Conservation (phyloP, 2,113 vertebrate species). For the Pitta sordida region DNA sequence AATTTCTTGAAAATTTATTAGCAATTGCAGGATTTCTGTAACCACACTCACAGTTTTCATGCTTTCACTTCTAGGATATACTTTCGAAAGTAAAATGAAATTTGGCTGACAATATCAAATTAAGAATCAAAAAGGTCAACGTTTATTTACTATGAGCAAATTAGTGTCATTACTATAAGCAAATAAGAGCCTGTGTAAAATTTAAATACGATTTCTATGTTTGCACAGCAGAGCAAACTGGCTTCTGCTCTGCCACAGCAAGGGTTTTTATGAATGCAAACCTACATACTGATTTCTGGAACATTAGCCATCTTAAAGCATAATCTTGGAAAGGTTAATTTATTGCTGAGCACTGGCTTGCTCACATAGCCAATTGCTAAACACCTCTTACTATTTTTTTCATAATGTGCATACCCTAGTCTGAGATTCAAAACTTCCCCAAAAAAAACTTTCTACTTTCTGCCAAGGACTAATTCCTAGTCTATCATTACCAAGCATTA, state of each 20-base stretch:
- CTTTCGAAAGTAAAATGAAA: neutral
- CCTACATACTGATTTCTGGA: neutral
- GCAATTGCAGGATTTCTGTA: neutral
- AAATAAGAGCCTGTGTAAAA: neutral
- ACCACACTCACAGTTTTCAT: neutral
- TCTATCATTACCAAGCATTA: neutral
- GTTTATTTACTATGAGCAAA: neutral
- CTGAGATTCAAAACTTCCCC: neutral
- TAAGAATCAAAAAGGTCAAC: neutral
- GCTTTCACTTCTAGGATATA: neutral
- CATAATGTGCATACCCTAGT: neutral
- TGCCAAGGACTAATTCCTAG: neutral
- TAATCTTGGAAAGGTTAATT: neutral
- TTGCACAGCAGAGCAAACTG: neutral
- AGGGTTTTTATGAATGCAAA: neutral
- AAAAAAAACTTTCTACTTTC: constrained; percentile 4
- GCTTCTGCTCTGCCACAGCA: neutral
- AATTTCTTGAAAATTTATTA: neutral
- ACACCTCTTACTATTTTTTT: neutral
- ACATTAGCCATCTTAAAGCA: neutral
- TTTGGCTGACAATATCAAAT: neutral
- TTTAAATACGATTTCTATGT: neutral
- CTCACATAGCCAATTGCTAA: neutral
- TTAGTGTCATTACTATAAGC: neutral
- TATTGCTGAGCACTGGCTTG: neutral